A percentile compares a stretch with the other conserved stretches of the same genome.
Conservation (phyloP, 2,888 invertebrate species). For the Scaptomyza parva region DNA sequence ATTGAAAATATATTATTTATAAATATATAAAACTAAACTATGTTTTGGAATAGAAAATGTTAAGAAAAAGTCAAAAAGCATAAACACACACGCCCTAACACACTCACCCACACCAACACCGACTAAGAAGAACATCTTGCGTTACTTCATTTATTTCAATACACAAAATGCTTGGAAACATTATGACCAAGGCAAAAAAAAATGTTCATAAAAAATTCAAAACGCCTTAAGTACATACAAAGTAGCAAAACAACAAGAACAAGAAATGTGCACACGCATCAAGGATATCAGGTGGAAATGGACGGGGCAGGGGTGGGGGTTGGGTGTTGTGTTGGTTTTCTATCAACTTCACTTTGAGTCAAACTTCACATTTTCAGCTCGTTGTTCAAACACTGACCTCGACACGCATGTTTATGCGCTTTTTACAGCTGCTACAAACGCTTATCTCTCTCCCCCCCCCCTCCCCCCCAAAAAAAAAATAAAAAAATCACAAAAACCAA, state of each 20-base stretch:
- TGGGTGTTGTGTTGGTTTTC: conserved; percentile 10
- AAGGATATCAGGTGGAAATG: conserved; percentile 22
- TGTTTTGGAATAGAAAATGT: not conserved
- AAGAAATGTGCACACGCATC: conserved; percentile 55
- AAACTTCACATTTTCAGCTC: conserved; percentile 34
- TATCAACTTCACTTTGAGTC: conserved; percentile 15
- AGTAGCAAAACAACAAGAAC: conserved; percentile 51
- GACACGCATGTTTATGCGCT: conserved; percentile 76
- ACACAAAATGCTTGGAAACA: conserved; percentile 50
- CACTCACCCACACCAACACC: conserved; percentile 20
- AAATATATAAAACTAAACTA: no score
- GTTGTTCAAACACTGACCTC: conserved; percentile 57
- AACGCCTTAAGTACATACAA: conserved; percentile 74
- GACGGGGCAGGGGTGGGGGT: not conserved
- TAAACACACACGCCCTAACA: conserved; percentile 1
- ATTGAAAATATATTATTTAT: no score
- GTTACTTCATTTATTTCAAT: conserved; percentile 78
- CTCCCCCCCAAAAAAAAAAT: no score
- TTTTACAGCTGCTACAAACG: conserved; percentile 72
- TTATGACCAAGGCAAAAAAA: conserved; percentile 61
- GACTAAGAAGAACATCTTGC: conserved; percentile 28
- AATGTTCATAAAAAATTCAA: conserved; percentile 78
- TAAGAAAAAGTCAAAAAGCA: not conserved
- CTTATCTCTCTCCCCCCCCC: no score
- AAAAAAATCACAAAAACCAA: conserved; percentile 6